Conservation (phyloP, 2,888 invertebrate genomes). For the Trachelus tabidus region DNA sequence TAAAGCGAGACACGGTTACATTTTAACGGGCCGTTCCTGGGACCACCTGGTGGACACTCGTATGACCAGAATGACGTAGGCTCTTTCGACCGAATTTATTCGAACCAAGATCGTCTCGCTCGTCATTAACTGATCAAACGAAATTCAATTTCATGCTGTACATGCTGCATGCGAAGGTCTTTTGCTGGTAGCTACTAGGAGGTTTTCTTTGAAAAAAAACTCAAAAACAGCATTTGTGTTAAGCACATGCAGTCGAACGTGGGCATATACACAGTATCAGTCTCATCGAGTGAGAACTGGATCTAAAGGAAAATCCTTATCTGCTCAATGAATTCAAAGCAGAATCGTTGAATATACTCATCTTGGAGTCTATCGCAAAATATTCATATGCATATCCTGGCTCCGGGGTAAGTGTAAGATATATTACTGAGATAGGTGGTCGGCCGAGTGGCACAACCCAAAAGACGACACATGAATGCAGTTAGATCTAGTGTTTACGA, state of each 20-base stretch:
- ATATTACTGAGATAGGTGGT: neutral
- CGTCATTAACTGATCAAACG: neutral
- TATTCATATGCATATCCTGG: neutral
- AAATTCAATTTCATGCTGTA: too few species aligned
- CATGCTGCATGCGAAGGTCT: neutral
- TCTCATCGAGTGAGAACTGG: neutral
- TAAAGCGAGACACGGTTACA: neutral
- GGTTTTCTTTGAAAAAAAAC: neutral
- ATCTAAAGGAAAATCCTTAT: neutral
- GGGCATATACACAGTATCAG: neutral
- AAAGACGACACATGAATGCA: neutral
- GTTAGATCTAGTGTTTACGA: neutral
- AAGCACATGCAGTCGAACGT: neutral
- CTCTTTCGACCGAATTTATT: neutral
- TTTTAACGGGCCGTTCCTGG: neutral
- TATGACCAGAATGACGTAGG: neutral
- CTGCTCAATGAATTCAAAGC: neutral
- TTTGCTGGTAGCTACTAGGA: neutral
- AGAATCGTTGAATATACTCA: neutral
- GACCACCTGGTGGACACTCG: neutral
- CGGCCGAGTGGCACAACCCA: neutral
- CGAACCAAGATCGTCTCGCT: neutral
- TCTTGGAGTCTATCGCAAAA: neutral
- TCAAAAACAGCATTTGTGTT: neutral
- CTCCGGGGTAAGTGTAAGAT: neutral